Percentiles rank a stretch among this genome's conserved stretches.
Conservation (phyloP, 2,888 invertebrate species). For the Philonicus albiceps region DNA sequence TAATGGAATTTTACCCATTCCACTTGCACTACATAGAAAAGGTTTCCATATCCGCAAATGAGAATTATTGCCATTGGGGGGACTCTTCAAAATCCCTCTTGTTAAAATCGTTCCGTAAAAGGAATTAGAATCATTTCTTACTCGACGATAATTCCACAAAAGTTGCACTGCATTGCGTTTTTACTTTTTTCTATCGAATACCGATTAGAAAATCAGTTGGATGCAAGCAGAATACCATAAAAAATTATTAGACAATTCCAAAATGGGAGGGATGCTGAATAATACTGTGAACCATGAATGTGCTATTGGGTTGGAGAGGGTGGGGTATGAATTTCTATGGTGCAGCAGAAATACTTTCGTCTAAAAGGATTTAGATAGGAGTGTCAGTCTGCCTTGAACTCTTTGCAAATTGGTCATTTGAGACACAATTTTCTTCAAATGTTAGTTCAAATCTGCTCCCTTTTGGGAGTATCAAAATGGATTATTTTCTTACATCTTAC, state of each 20-base stretch:
- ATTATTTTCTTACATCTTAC: not conserved
- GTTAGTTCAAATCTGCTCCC: not conserved
- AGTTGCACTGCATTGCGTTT: not conserved
- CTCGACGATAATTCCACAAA: not conserved
- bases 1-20: not conserved
- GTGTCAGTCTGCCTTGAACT: not conserved
- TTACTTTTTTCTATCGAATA: not conserved
- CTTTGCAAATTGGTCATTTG: not conserved
- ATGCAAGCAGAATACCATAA: not conserved
- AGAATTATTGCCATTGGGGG: not conserved
- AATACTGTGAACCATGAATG: not conserved
- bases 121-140: not conserved
- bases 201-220: not conserved
- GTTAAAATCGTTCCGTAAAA: not conserved
- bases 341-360: not conserved
- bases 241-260: not conserved
- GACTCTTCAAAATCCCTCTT: not conserved
- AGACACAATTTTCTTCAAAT: not conserved
- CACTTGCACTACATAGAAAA: not conserved
- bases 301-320: too few species aligned
- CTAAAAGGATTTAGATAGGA: not conserved
- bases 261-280: not conserved
- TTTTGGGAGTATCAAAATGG: not conserved
- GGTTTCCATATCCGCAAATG: not conserved
- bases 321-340: not conserved